Conservation (phyloP, 35 echinoderm and acorn worm genomes). For the Acanthaster planci region DNA sequence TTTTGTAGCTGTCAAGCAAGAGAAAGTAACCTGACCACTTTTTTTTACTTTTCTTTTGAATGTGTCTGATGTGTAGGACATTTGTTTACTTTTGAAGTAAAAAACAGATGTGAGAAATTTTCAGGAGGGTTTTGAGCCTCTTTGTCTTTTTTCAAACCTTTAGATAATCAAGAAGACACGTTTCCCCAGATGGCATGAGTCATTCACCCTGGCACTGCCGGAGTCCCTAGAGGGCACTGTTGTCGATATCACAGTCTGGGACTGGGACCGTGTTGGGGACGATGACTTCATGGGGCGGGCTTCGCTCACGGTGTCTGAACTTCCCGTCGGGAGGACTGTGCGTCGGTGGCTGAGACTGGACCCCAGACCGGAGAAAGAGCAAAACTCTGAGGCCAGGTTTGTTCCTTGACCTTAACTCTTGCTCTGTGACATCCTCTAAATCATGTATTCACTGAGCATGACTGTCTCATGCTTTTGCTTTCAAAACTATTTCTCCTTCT, state of each 20-base stretch:
- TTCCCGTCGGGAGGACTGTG: slow-evolving; percentile 2
- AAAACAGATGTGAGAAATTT: too few species aligned
- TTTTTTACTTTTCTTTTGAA: too few species aligned
- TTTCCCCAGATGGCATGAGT: slow-evolving; percentile 48
- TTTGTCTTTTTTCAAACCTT: not conserved
- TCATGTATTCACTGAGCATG: too few species aligned
- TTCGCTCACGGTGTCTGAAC: slow-evolving; percentile 13
- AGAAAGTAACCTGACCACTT: too few species aligned
- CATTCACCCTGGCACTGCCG: slow-evolving; percentile 38
- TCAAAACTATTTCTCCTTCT: too few species aligned
- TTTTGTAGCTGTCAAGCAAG: too few species aligned
- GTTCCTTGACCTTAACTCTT: too few species aligned
- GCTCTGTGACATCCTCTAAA: too few species aligned
- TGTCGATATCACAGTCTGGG: slow-evolving; percentile 37
- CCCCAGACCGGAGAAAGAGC: slow-evolving; percentile 18
- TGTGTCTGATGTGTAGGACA: too few species aligned
- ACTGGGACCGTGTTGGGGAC: slow-evolving; percentile 38
- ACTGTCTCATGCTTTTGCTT: too few species aligned
- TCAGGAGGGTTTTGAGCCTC: not conserved
- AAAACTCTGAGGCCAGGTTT: not conserved
- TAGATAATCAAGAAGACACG: slow-evolving; percentile 50
- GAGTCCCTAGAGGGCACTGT: slow-evolving; percentile 9
- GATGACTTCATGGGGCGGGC: slow-evolving; percentile 53
- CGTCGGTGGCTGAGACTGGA: slow-evolving; percentile 33
- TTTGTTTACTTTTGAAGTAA: too few species aligned